phyloP scores from a whole-genome alignment of 2,797 vertebrate genomes.

The Pantherophis vulpinus region DNA sequence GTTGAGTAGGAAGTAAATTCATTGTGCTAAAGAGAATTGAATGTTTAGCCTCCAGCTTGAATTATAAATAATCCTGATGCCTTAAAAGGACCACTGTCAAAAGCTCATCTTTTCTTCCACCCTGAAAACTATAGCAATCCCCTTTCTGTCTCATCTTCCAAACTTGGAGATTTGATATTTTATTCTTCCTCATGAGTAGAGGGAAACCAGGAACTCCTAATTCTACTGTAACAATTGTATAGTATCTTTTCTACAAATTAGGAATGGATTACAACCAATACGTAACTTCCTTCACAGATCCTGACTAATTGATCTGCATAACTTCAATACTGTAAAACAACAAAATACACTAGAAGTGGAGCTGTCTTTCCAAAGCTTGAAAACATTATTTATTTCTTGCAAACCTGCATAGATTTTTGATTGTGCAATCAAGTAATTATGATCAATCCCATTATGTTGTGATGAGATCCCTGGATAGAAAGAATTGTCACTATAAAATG shows the following conservation, averaged over 20 bases:
- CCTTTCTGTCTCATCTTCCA: background rate
- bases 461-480: too few species aligned
- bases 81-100: background rate
- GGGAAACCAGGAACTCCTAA: background rate
- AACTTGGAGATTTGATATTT: background rate
- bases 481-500: too few species aligned
- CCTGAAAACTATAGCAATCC: background rate
- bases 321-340: background rate
- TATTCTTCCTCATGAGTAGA: background rate
- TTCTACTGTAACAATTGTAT: background rate
- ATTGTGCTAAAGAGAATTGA: background rate
- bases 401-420: too few species aligned
- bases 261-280: background rate
- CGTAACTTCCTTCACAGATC: background rate
- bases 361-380: too few species aligned
- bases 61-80: background rate
- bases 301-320: background rate
- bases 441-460: too few species aligned
- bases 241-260: background rate
- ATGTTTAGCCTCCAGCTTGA: background rate
- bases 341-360: background rate
- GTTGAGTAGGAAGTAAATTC: background rate
- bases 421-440: too few species aligned
- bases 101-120: background rate
- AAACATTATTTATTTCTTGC: too few species aligned